Percentiles rank a stretch among this genome's conserved stretches.
Conservation (phyloP, 2,888 invertebrate species). For the Sphaerophoria rueppellii region DNA sequence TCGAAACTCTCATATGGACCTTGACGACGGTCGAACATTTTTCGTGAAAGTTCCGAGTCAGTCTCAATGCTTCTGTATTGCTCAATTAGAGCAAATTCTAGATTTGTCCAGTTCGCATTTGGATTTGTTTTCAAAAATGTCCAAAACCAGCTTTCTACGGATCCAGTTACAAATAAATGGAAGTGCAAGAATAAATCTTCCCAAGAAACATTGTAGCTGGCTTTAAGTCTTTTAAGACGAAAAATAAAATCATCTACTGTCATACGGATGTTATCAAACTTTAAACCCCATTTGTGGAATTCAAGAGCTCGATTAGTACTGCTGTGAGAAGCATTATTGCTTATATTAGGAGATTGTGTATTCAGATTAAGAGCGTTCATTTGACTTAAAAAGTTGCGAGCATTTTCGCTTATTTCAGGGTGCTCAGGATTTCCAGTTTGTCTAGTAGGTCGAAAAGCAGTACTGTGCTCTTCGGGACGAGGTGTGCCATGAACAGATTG, state of each 20-base stretch:
- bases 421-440: fast-evolving
- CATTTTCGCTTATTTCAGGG: background rate
- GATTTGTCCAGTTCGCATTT: background rate
- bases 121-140: conserved; percentile 6
- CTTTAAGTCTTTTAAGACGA: background rate
- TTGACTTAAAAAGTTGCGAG: background rate
- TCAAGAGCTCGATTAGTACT: background rate
- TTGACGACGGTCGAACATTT: conserved; percentile 7
- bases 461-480: background rate
- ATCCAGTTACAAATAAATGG: background rate
- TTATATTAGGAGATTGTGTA: background rate
- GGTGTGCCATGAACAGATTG: too few relatives aligned
- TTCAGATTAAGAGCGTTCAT: background rate
- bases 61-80: conserved; percentile 19
- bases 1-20: background rate
- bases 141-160: conserved; percentile 22
- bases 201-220: conserved; percentile 1
- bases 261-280: conserved; percentile 7
- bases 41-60: conserved; percentile 1
- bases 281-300: conserved; percentile 20
- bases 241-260: background rate
- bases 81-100: conserved; percentile 9
- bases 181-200: conserved; percentile 19
- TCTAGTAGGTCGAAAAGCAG: background rate
- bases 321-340: background rate